Percentiles rank a stretch among this genome's conserved stretches.
phyloP scores from a whole-genome alignment of 1,140 invertebrate species.

The Calosoma granatense region DNA sequence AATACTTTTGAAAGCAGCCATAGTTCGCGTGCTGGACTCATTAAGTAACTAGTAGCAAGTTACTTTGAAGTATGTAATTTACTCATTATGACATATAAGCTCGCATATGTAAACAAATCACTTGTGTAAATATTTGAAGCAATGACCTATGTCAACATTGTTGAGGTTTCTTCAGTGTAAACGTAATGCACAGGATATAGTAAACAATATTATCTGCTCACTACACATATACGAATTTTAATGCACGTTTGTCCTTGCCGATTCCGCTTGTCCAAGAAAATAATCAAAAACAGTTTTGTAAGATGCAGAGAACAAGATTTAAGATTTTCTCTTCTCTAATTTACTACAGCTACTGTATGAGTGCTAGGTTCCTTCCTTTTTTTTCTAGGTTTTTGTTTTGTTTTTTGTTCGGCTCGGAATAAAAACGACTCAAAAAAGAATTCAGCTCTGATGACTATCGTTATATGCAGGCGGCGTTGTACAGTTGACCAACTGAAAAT shows the following conservation, averaged over 20 bases:
- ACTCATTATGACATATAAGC: neutral
- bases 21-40: no score
- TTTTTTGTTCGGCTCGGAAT: neutral
- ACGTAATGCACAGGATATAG: neutral
- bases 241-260: no score
- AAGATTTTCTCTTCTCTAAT: neutral
- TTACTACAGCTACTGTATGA: neutral
- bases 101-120: slow-evolving; percentile 1
- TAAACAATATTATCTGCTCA: neutral
- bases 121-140: neutral
- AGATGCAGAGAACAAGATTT: slow-evolving; percentile 6
- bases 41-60: no score
- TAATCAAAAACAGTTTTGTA: neutral
- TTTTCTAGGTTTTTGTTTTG: neutral
- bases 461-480: neutral
- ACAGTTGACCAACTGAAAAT: neutral
- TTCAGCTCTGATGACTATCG: slow-evolving; percentile 1
- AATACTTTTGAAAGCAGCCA: no score
- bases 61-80: no score
- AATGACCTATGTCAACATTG: neutral
- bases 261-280: no score
- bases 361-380: neutral
- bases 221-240: neutral
- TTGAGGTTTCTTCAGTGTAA: neutral
- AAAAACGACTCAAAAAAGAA: neutral